phyloP scores from a whole-genome alignment of 2,888 invertebrate genomes.

The Lasiommata megera region DNA sequence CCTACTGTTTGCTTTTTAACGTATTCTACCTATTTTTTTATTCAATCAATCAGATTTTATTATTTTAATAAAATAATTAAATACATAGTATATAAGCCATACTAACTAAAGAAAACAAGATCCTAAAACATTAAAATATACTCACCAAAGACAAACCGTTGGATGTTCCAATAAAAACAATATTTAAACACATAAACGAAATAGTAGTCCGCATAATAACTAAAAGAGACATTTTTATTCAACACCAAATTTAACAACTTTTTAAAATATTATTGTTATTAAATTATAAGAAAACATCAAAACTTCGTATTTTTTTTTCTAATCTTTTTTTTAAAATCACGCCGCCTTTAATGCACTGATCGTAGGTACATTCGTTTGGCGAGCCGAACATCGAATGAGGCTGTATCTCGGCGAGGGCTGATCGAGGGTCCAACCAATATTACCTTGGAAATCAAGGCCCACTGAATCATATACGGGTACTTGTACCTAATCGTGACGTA shows the following conservation, averaged over 20 bases:
- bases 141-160: constrained; percentile 60
- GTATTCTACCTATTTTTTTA: too few species aligned
- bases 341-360: neutral
- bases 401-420: constrained; percentile 37
- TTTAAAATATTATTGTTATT: neutral
- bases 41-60: too few species aligned
- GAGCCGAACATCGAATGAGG: constrained; percentile 31
- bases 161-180: constrained; percentile 51
- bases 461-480: constrained; percentile 50
- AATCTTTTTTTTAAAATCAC: constrained; percentile 2
- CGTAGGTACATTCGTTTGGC: constrained; percentile 12
- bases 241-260: neutral
- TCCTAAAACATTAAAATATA: neutral
- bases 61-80: too few species aligned
- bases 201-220: constrained; percentile 44
- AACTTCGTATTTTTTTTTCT: neutral
- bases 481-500: constrained; percentile 20
- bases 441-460: constrained; percentile 68
- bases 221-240: constrained; percentile 2
- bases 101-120: too few species aligned
- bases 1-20: too few species aligned
- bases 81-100: too few species aligned
- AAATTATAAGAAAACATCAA: neutral
- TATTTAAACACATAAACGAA: constrained; percentile 50
- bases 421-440: constrained; percentile 57